A percentile compares a stretch with the other conserved stretches of the same genome.
Evolutionary conservation across 2,113 vertebrate species (phyloP).

Genomic region (Planiliza haematocheilus): DNA sequence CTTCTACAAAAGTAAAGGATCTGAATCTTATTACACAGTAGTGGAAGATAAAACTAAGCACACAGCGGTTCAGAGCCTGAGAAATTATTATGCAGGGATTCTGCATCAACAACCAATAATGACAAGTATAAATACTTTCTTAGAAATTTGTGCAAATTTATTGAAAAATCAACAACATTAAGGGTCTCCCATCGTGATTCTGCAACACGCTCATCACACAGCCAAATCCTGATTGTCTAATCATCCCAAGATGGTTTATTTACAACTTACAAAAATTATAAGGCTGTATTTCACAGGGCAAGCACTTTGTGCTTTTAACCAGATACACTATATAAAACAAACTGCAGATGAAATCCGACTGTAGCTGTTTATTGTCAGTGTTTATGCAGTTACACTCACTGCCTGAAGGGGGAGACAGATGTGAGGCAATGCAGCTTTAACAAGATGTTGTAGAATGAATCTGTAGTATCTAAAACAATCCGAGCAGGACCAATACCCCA

Average conservation of each 20-base stretch:
- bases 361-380: no score
- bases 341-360: neutral
- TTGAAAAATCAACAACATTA: slow-evolving; percentile 2
- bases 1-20: no score
- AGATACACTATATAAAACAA: neutral
- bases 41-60: no score
- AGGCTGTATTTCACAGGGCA: slow-evolving; percentile 9
- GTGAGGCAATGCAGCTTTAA: no score
- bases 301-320: neutral
- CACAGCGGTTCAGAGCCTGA: no score
- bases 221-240: slow-evolving; percentile 38
- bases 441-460: no score
- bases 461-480: no score
- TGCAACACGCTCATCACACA: neutral
- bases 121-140: neutral
- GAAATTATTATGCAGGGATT: no score
- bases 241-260: neutral
- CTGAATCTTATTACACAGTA: no score
- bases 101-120: neutral
- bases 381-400: no score
- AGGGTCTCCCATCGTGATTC: slow-evolving; percentile 1
- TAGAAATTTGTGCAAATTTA: slow-evolving; percentile 26
- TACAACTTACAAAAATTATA: neutral
- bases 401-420: no score
- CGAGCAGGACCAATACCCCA: no score